Percentiles rank a stretch among this genome's conserved stretches.
Evolutionary conservation across 2,888 invertebrate genomes (phyloP).

Genomic region (Chrysotoxum bicinctum): DNA sequence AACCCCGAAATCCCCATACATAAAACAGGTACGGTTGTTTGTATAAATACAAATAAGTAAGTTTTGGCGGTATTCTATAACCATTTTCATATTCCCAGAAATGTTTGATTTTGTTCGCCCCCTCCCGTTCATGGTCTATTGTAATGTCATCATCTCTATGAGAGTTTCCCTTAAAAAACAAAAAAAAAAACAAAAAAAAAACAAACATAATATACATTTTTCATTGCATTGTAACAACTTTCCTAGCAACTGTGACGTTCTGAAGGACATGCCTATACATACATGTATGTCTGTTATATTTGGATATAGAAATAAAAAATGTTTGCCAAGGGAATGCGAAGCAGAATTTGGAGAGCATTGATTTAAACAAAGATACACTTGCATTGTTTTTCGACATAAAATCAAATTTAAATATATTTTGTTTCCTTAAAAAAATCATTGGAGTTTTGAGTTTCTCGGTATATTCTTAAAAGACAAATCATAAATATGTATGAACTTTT

Average conservation of each 20-base stretch:
- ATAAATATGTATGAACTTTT: too few species aligned
- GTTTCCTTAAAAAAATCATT: too few species aligned
- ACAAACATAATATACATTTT: too few species aligned
- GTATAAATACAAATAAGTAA: background rate
- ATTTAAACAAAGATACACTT: background rate
- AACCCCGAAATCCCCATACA: background rate
- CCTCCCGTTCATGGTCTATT: background rate
- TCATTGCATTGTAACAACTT: conserved; percentile 54
- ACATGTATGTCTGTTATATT: too few species aligned
- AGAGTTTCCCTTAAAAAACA: too few species aligned
- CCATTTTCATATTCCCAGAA: background rate
- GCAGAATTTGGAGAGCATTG: background rate
- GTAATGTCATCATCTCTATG: background rate
- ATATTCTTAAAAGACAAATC: too few species aligned
- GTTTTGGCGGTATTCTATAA: background rate
- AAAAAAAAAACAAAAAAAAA: too few species aligned
- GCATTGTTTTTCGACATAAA: background rate
- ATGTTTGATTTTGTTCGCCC: background rate
- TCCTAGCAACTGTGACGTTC: background rate
- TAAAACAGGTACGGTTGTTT: background rate
- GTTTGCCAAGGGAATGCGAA: background rate
- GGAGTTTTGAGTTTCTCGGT: too few species aligned
- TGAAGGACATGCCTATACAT: too few species aligned
- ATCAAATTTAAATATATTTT: background rate
- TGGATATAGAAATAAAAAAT: too few species aligned